Base-by-base conservation (phyloP, 2,888 invertebrate genomes). In the Colletes collaris region DNA sequence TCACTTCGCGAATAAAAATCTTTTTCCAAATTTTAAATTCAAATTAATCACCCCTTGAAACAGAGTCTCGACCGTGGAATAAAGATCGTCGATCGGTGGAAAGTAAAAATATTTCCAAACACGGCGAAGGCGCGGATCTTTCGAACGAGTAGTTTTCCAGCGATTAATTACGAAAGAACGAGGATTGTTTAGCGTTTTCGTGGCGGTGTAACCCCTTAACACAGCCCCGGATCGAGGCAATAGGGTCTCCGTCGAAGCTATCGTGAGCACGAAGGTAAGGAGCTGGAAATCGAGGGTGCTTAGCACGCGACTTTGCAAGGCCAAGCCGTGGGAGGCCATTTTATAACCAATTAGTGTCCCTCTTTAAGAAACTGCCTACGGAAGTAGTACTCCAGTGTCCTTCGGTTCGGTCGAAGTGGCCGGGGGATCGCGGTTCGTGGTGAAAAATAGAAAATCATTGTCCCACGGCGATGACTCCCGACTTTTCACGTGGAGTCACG, bases 291-390 rank as follows among this genome's bases (percentile, higher is more conserved):
- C 83, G 86, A 90, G 88, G 85, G 86, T 89, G 85, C 88, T 90
- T 87, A 85, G 80, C 87, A 86, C 89, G 86, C 87, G 88, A 89
- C 80, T 85, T 83, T 68, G 80, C 86, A 84, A 87, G 86, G 87
- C 83, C 84, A 83, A 82, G 84, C 80, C 64, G 82, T 73, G 65
- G 83, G 84, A 86, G 85, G 84, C 86, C 89, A 86, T 88, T 90
- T 88, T 85, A 89, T 85, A 87, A 88, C 82, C 86, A 89, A 89
- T 90, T 89, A 90, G 85, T 87, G 87, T 85, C 80, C 83, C 81
- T 83, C 84, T 80, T 76, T 73, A 75, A 80, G 79, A 86, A 86
- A 86, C 65, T 86, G 83, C 83, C 79, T 73, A 85, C 76, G 64
- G 52, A 72, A 76, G 74, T 66, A 60, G 67, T 81, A 65, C 78